These are phyloP conservation scores for Alviniconcha strummeri DNA, from an alignment of 2,888 invertebrate genomes.

Conservation along the genomic window DNA sequence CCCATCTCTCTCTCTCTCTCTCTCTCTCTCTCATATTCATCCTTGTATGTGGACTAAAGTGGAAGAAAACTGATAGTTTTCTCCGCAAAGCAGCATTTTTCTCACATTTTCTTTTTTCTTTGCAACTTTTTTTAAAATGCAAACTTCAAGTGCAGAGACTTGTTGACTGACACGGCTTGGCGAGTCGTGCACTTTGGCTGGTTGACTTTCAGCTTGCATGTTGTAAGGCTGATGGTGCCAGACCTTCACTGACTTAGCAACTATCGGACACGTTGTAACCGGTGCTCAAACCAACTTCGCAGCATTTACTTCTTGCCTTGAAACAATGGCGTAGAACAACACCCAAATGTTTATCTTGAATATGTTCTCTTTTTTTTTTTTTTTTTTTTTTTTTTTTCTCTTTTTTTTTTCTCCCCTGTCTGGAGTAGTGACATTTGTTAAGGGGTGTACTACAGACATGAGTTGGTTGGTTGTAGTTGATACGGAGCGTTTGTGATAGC, in stretches of 20 bases:
- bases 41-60: background rate
- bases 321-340: slow-evolving; percentile 23
- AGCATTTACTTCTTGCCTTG: slow-evolving; percentile 25
- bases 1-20: slow-evolving; percentile 6
- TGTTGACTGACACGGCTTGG: no score
- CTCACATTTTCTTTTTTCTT: background rate
- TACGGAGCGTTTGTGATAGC: no score
- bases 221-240: no score
- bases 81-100: background rate
- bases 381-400: background rate
- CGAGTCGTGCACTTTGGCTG: no score
- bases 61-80: background rate
- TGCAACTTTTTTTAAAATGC: background rate
- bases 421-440: no score
- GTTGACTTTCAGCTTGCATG: no score
- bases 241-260: no score
- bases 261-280: slow-evolving; percentile 7
- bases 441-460: no score
- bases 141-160: no score
- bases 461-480: no score
- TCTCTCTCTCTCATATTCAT: slow-evolving; percentile 6
- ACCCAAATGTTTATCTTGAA: slow-evolving; percentile 1
- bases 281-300: slow-evolving; percentile 23
- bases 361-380: background rate
- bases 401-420: background rate